Conservation (phyloP, 2,113 vertebrate species). For the Chamaea fasciata region DNA sequence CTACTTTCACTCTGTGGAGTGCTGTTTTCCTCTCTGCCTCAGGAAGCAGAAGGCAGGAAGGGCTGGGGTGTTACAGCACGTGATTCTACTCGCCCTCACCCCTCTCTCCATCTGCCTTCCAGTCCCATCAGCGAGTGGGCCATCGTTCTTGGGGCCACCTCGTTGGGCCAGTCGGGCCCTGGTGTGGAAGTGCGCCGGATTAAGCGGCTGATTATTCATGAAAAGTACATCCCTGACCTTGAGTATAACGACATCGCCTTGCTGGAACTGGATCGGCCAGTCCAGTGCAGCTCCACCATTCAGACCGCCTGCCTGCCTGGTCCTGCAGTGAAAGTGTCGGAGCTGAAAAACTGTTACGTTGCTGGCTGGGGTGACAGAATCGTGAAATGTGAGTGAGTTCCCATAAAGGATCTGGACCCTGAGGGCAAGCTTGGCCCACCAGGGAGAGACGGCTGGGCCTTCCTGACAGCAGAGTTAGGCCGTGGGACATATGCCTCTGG, state of each 20-base stretch:
- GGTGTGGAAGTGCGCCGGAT: background rate
- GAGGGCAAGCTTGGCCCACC: background rate
- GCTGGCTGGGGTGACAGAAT: background rate
- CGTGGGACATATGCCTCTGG: rapidly evolving
- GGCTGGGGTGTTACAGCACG: background rate
- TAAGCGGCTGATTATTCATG: background rate
- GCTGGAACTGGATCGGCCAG: background rate
- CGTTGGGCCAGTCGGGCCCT: rapidly evolving
- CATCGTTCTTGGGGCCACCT: background rate
- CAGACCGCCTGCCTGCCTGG: background rate
- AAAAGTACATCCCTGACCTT: rapidly evolving
- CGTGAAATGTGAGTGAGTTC: background rate
- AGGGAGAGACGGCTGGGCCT: background rate
- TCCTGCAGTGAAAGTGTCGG: rapidly evolving
- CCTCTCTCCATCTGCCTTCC: background rate
- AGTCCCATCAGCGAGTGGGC: background rate
- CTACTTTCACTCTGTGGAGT: rapidly evolving
- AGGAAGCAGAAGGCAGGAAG: background rate
- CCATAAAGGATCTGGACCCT: background rate
- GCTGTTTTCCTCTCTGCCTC: background rate
- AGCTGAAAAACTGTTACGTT: background rate
- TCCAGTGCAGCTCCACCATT: rapidly evolving
- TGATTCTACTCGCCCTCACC: background rate
- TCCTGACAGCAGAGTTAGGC: background rate
- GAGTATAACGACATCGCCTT: rapidly evolving